Evolutionary conservation across 2,797 vertebrate species (phyloP), one percentile per base, ranked within the genome.

Genomic region (Lepilemur septentrionalis): DNA sequence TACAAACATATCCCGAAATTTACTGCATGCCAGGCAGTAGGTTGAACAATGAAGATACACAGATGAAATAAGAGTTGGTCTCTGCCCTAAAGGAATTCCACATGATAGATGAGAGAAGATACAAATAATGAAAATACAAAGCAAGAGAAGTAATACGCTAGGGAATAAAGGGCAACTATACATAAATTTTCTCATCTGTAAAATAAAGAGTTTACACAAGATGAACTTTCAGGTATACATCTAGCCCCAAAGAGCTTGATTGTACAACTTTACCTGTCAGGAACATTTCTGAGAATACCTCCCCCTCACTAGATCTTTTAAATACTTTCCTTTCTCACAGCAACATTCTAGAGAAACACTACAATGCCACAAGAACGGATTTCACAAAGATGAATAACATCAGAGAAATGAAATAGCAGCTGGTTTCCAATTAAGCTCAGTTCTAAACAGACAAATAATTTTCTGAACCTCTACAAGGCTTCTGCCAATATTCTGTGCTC

Each of bases 1-100:
- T 59, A 78, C 32, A 82, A 95, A 96, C 15, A 61, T 10, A 81
- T 15, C n/a, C 83, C 89, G n/a, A 86, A 83, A 94, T 4, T 14
- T 76, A 73, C 61, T 52, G 11, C 63, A 32, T 93, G 22, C 35
- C 48, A 43, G 8, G n/a, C 18, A 82, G 22, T 35, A 63, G 25
- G 38, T 1, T 83, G 46, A 59, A 57, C 38, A 84, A 2, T 41
- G 17, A 92, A 81, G 59, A 90, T 41, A 69, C 17, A 65, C 28
- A 52, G 46, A 86, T 43, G 13, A 80, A 97, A 9, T 38, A 88
- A 57, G 55, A 86, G 7, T 67, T 41, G n/a, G 79, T 32, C 55
- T 20, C 30, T 57, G 18, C 2, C 41, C 43, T 81, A 17, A 89
- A 91, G 13, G 46, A 78, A 93, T 75, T 70, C 85, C 41, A 59